Base-by-base conservation (phyloP, 2,113 vertebrate species). In the Serinus canaria region DNA sequence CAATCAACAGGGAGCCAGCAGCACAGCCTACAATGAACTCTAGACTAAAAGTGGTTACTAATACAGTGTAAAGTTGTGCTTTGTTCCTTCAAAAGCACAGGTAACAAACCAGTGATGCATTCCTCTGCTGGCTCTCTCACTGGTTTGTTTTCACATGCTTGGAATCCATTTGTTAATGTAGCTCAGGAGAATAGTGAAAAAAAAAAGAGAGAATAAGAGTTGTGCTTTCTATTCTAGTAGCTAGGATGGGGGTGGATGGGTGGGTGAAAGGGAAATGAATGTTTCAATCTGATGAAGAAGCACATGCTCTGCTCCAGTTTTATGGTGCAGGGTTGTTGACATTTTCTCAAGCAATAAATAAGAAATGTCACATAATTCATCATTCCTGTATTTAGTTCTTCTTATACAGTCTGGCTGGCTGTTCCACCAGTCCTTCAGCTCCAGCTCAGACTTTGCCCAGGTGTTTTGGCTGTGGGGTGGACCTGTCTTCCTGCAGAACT, bases 261-360 rank as follows among this genome's bases (percentile, higher is more conserved):
- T 87, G 78, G 76, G 80, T 84, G 83, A 89, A 90, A 72, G 35
- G 76, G 41, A 94, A 93, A 92, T 0, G 5, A 13, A 30, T 67
- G 76, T 81, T 94, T 89, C 90, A 93, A 8, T 78, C 62, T 72
- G 79, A 84, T 81, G 74, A 92, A 92, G 72, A 30, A 78, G 41
- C 73, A 90, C 83, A 66, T 87, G 90, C 49, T 95, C 37, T 1
- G 15, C 55, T 77, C 56, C 62, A 22, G 3, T 73, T 95, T 81
- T 80, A 35, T 83, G 33, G 52, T 66, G 52, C 52, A 58, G 43
- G 37, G 41, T 39, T 89, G 69, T 56, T 87, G 72, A 69, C 33
- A 73, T 91, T 89, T 92, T 94, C 55, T 67, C 66, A 70, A 83
- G 43, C 64, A 69, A 50, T 69, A 80, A 77, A 49, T 79, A 49